Evolutionary conservation across 2,888 invertebrate genomes (phyloP).

Genomic region (Agonopterix subpropinquella): DNA sequence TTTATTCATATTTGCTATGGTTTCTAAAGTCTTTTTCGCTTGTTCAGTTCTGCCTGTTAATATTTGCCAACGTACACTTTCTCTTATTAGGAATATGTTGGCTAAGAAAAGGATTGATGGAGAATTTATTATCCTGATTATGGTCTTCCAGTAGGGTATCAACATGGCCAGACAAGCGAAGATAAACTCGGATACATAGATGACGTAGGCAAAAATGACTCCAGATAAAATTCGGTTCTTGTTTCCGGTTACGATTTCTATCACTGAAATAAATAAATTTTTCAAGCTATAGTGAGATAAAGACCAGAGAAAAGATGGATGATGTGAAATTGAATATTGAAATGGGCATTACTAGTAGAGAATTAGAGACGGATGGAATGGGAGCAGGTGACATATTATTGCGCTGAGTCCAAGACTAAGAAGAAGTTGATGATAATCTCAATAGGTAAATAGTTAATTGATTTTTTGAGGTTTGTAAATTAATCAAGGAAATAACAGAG

Average conservation of each 20-base stretch:
- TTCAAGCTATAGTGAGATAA: too few species aligned
- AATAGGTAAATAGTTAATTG: too few species aligned
- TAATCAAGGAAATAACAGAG: not conserved
- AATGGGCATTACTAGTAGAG: too few species aligned
- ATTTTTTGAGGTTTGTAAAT: too few species aligned
- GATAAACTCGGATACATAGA: slow-evolving; percentile 47
- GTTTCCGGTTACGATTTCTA: slow-evolving; percentile 46
- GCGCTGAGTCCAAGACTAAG: too few species aligned
- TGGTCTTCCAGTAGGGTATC: slow-evolving; percentile 49
- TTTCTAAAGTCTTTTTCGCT: slow-evolving; percentile 36
- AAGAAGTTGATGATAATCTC: too few species aligned
- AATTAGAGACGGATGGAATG: too few species aligned
- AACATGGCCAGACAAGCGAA: slow-evolving; percentile 52
- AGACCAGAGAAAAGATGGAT: too few species aligned
- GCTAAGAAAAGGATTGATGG: slow-evolving; percentile 42
- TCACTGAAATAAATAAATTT: slow-evolving; percentile 34
- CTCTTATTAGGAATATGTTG: slow-evolving; percentile 36
- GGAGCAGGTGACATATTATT: too few species aligned
- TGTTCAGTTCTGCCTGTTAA: slow-evolving; percentile 42
- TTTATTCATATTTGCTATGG: slow-evolving; percentile 42
- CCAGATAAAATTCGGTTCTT: slow-evolving; percentile 44
- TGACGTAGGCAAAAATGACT: slow-evolving; percentile 43
- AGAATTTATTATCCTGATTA: slow-evolving; percentile 45
- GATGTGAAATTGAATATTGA: too few species aligned
- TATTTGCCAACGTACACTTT: slow-evolving; percentile 59